Percentiles rank a stretch among this genome's conserved stretches.
phyloP scores from a whole-genome alignment of 2,888 invertebrate genomes.

The Mythimna loreyi region DNA sequence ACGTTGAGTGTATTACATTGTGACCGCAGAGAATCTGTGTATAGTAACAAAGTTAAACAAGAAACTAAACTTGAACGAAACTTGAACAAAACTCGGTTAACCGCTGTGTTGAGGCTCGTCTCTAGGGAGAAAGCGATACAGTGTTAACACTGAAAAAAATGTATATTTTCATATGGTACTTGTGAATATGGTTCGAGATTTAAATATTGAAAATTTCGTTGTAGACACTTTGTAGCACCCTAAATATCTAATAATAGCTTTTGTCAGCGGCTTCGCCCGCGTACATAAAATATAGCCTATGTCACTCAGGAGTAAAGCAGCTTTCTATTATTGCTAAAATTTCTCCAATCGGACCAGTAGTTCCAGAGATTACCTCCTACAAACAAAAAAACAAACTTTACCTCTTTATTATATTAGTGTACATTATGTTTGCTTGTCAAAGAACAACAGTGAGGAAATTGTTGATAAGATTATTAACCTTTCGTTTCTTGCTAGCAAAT shows the following conservation, averaged over 20 bases:
- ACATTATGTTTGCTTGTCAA: too few species aligned
- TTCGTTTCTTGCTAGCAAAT: too few species aligned
- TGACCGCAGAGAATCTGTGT: slow-evolving; percentile 60
- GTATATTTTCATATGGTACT: neutral
- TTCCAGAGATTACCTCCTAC: too few species aligned
- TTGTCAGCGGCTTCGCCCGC: too few species aligned
- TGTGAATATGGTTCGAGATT: neutral
- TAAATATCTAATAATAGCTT: neutral
- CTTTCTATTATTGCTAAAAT: too few species aligned
- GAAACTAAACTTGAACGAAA: slow-evolving; percentile 51
- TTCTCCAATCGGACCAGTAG: too few species aligned
- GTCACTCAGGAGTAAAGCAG: too few species aligned
- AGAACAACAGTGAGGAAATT: too few species aligned
- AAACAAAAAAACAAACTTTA: too few species aligned
- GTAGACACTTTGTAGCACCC: neutral
- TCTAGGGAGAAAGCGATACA: slow-evolving; percentile 28
- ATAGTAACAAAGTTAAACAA: slow-evolving; percentile 61
- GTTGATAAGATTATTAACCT: too few species aligned
- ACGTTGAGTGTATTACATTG: slow-evolving; percentile 49
- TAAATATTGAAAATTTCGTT: slow-evolving; percentile 16
- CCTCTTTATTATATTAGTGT: too few species aligned
- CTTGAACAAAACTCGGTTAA: slow-evolving; percentile 49
- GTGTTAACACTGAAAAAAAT: slow-evolving; percentile 10
- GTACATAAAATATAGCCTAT: too few species aligned
- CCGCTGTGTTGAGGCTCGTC: slow-evolving; percentile 32